Conservation (phyloP, 1,140 invertebrate genomes). For the Apis laboriosa region DNA sequence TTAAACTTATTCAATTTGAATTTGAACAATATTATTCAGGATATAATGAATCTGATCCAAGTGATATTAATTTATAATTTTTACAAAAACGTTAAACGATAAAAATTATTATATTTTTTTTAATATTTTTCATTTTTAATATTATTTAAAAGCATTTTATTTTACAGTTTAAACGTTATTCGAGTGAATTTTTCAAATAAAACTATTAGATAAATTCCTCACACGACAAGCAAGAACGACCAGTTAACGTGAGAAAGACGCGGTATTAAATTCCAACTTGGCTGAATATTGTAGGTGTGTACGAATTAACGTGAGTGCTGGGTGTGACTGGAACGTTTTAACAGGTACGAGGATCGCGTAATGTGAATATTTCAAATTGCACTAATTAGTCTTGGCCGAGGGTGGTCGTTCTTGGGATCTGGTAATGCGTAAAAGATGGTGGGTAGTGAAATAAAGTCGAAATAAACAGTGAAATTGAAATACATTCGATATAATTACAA, state of each 20-base stretch:
- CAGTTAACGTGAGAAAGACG: constrained; percentile 7
- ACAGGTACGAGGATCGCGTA: too few relatives aligned
- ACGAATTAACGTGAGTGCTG: constrained; percentile 16
- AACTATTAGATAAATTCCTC: background rate
- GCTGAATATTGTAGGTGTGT: constrained; percentile 8
- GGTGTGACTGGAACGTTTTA: constrained; percentile 19
- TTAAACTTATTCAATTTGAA: too few relatives aligned
- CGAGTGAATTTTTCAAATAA: background rate
- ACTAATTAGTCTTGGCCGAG: background rate
- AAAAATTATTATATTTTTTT: too few relatives aligned
- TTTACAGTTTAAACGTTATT: too few relatives aligned
- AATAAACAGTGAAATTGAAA: background rate
- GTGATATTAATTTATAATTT: too few relatives aligned
- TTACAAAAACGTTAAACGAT: too few relatives aligned
- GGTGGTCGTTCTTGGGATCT: background rate
- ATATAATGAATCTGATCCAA: too few relatives aligned
- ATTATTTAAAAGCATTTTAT: background rate
- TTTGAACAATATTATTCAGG: too few relatives aligned
- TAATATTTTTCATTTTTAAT: too few relatives aligned
- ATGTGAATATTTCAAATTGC: constrained; percentile 13
- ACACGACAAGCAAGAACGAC: background rate
- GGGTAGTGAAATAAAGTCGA: background rate
- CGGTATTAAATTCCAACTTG: background rate
- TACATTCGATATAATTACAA: background rate
- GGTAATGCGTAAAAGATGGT: background rate